phyloP scores from a whole-genome alignment of 1,140 invertebrate species.

The Bombus soroeensis region DNA sequence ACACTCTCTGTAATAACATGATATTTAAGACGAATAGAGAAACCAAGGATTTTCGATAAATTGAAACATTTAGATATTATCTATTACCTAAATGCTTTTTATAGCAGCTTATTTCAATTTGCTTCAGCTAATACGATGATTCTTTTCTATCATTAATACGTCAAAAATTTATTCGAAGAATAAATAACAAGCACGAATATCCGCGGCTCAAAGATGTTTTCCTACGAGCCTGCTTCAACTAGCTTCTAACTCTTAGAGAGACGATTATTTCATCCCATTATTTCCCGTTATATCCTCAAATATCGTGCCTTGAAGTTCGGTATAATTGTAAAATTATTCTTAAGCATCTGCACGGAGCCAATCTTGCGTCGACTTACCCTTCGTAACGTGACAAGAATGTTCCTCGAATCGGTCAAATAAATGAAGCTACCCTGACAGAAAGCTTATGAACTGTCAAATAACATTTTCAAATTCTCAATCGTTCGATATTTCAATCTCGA shows the following conservation, averaged over 20 bases:
- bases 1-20: neutral
- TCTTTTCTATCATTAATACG: neutral
- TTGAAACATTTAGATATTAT: neutral
- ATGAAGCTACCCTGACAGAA: neutral
- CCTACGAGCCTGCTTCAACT: conserved; percentile 14
- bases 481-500: neutral
- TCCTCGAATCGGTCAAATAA: neutral
- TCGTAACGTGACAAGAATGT: neutral
- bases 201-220: conserved; percentile 25
- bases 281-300: conserved; percentile 56
- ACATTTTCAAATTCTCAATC: neutral
- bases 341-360: conserved; percentile 25
- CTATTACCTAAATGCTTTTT: neutral
- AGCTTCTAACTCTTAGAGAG: conserved; percentile 37
- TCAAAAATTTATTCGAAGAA: neutral
- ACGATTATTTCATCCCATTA: conserved; percentile 56
- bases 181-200: neutral
- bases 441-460: neutral
- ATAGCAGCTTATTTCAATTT: neutral
- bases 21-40: neutral
- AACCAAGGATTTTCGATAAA: neutral
- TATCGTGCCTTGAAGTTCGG: conserved; percentile 49
- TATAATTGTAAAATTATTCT: conserved; percentile 55
- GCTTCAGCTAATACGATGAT: neutral
- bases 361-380: conserved; percentile 8